Percentiles rank a stretch among this genome's conserved stretches.
These are phyloP conservation scores for Arrhamphus sclerolepis DNA, from an alignment of 2,797 vertebrate genomes.

Conservation along the genomic window DNA sequence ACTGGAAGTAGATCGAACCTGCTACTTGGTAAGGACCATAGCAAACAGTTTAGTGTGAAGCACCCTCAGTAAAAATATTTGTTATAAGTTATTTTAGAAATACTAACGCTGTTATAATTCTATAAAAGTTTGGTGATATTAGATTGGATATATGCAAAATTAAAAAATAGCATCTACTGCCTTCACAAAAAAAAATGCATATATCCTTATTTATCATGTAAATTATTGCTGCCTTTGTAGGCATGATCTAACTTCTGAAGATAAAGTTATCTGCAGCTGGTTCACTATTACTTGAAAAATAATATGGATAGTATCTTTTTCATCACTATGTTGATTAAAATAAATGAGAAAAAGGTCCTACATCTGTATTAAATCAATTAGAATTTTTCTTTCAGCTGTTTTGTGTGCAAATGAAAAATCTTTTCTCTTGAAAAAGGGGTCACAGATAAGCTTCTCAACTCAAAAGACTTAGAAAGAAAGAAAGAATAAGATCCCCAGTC, in stretches of 20 bases:
- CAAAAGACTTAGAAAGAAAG: conserved; percentile 11
- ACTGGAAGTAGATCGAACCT: neutral
- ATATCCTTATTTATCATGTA: neutral
- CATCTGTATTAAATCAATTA: conserved; percentile 2
- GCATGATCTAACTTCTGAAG: no score
- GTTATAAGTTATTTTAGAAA: neutral
- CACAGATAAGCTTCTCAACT: neutral
- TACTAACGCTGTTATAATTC: neutral
- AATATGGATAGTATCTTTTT: neutral
- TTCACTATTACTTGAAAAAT: neutral
- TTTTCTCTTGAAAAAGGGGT: conserved; percentile 5
- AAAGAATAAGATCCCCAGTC: conserved; percentile 17
- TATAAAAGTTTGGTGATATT: neutral
- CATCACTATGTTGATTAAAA: neutral
- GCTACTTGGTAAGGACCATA: neutral
- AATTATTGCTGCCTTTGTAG: no score
- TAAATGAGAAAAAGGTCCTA: neutral
- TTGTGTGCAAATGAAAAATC: neutral
- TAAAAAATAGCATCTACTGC: no score
- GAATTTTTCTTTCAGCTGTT: conserved; percentile 7
- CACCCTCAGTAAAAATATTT: neutral
- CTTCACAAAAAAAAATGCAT: no score
- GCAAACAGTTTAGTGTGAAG: neutral
- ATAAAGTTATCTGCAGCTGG: neutral
- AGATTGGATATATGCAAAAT: no score